Evolutionary conservation across 2,797 vertebrate genomes (phyloP).

Genomic region (Malurus splendens): DNA sequence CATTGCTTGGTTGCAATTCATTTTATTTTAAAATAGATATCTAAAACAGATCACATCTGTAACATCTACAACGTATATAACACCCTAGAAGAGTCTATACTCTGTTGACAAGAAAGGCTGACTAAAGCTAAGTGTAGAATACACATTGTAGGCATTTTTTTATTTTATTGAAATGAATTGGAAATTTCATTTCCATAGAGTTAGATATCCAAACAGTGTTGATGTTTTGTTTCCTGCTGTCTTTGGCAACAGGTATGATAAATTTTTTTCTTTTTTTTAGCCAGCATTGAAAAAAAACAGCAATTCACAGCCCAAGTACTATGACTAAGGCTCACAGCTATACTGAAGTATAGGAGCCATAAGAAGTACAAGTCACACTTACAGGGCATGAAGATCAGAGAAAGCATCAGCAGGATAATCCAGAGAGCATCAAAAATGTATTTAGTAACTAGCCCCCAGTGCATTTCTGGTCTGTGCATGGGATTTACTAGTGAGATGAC

Average conservation of each 20-base stretch:
- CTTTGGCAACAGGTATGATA: not conserved
- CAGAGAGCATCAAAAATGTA: not conserved
- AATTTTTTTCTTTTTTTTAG: not conserved
- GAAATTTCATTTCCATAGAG: not conserved
- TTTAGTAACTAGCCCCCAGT: not conserved
- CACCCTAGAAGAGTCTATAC: not conserved
- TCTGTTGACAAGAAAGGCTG: not conserved
- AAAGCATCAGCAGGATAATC: not conserved
- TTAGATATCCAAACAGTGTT: not conserved
- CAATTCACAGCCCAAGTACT: not conserved
- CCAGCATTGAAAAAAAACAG: not conserved
- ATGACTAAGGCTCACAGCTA: not conserved
- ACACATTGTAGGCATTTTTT: not conserved
- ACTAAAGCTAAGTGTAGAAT: not conserved
- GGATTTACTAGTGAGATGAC: not conserved
- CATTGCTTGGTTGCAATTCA: not conserved
- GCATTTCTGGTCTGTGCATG: not conserved
- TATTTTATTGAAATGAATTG: not conserved
- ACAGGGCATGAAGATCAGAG: not conserved
- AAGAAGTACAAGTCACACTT: not conserved
- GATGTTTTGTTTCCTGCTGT: not conserved
- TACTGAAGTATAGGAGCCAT: not conserved
- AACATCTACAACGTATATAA: not conserved
- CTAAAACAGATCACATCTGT: not conserved
- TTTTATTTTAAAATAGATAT: not conserved